Base-by-base conservation (phyloP, 53 echinoderm and acorn worm species). In the Paracentrotus lividus region DNA sequence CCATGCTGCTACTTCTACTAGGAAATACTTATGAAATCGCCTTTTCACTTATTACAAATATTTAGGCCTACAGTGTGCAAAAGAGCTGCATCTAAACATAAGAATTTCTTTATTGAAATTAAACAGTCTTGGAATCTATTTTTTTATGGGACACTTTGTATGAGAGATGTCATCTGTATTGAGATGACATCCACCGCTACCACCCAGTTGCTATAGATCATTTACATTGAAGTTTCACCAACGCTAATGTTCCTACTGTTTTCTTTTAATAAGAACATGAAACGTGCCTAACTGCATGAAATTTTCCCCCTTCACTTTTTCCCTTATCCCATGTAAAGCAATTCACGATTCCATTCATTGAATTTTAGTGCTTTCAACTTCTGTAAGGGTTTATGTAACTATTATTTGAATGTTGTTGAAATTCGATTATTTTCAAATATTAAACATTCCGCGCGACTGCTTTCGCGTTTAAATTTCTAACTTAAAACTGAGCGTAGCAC, bases 251-350 rank as follows among this genome's bases (percentile, higher is more conserved):
- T 81, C 81, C 16, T 20, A 44, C 43, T 81, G 81, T 81, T 81
- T 81, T 81, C 81, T 81, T 81, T 81, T 4, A 24, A 81, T 81
- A 47, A 47, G 44, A 81, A 45, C 77, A 77, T 77, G 77, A 42
- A 12, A 47, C 49, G 26, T 15, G 47, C 42, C 16, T 42, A 21
- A 81, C 40, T 40, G 43, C 42, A 77, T 77, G 40, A 76, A 42
- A 45, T 81, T 24, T 81, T n/a, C n/a, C n/a, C n/a, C n/a, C n/a
- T n/a, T n/a, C n/a, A n/a, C n/a, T n/a, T 81, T 44, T 81, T 81
- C 26, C 14, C 24, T 18, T 6, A 51, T 57, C 44, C 16, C 0
- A 72, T 72, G 36, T 72, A 72, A 72, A 72, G 14, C 12, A 7
- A 72, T 36, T 72, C 72, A 38, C 20, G 72, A 20, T 72, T 72